Conservation (phyloP, 2,797 vertebrate species). For the Neoniphon sammara region DNA sequence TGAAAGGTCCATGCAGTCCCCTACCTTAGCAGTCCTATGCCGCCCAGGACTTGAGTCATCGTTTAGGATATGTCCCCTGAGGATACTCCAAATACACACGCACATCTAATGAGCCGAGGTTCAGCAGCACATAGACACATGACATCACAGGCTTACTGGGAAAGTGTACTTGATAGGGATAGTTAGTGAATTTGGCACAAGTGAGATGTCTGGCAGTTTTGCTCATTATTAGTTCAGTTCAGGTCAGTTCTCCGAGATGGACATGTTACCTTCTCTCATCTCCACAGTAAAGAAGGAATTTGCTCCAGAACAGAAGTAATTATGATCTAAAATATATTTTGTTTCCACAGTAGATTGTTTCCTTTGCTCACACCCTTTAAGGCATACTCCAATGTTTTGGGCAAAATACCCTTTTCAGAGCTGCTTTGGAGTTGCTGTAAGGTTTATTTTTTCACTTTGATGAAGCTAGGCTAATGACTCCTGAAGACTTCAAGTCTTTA, state of each 20-base stretch:
- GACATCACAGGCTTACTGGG: background rate
- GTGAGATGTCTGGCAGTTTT: background rate
- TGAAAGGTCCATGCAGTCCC: background rate
- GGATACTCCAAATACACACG: background rate
- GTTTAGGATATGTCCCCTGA: background rate
- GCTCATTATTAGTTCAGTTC: too few relatives aligned
- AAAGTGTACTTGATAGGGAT: background rate
- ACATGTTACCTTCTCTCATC: background rate
- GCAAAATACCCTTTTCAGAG: too few relatives aligned
- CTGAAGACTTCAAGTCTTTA: too few relatives aligned
- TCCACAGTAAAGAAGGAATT: background rate
- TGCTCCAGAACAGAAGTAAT: background rate
- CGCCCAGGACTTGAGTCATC: slow-evolving; percentile 4
- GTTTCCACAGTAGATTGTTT: too few relatives aligned
- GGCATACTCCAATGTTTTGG: too few relatives aligned
- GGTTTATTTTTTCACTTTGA: too few relatives aligned
- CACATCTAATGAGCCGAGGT: background rate
- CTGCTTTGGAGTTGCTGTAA: too few relatives aligned
- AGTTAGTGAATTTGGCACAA: background rate
- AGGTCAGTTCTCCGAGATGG: background rate
- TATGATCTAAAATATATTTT: background rate
- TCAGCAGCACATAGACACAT: background rate
- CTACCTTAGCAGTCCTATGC: background rate
- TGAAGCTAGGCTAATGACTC: too few relatives aligned
- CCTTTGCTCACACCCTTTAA: too few relatives aligned